A percentile compares a stretch with the other conserved stretches of the same genome.
These are phyloP conservation scores for Rhegmatorhina hoffmannsi DNA, from an alignment of 2,113 vertebrate genomes.

Conservation along the genomic window DNA sequence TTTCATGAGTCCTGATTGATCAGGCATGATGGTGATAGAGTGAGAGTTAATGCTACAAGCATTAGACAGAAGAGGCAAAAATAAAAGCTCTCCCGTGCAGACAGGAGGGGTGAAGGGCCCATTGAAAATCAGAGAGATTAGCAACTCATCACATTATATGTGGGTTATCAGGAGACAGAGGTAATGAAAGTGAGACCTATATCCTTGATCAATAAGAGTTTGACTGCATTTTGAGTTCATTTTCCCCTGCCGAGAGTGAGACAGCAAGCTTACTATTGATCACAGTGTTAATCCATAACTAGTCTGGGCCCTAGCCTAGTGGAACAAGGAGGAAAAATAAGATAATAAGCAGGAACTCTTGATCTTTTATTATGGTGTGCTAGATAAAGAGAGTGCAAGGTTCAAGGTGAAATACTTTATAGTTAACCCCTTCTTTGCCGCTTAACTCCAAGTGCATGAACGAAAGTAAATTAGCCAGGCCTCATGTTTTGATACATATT, in stretches of 20 bases:
- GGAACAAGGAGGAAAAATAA: slow-evolving; percentile 86
- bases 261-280: slow-evolving; percentile 96
- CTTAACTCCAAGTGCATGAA: slow-evolving; percentile 45
- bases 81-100: slow-evolving; percentile 70
- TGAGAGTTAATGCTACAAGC: slow-evolving; percentile 64
- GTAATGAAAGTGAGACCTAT: slow-evolving; percentile 92
- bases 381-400: slow-evolving; percentile 79
- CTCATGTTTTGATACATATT: neutral
- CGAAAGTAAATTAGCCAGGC: neutral
- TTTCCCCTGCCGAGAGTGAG: slow-evolving; percentile 90
- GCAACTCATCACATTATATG: slow-evolving; percentile 95
- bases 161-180: slow-evolving; percentile 92
- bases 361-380: slow-evolving; percentile 86
- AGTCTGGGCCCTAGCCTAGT: slow-evolving; percentile 86
- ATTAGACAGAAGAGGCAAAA: slow-evolving; percentile 73
- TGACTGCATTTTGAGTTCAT: slow-evolving; percentile 98
- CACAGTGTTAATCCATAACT: slow-evolving; percentile 96
- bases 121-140: slow-evolving; percentile 96
- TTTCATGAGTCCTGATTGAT: slow-evolving; percentile 72
- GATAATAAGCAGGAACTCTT: slow-evolving; percentile 89
- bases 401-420: slow-evolving; percentile 76
- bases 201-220: slow-evolving; percentile 94
- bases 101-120: slow-evolving; percentile 83
- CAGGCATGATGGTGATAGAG: slow-evolving; percentile 72
- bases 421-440: slow-evolving; percentile 76